Evolutionary conservation across 1,140 invertebrate species (phyloP).

Genomic region (Ceratina calcarata): DNA sequence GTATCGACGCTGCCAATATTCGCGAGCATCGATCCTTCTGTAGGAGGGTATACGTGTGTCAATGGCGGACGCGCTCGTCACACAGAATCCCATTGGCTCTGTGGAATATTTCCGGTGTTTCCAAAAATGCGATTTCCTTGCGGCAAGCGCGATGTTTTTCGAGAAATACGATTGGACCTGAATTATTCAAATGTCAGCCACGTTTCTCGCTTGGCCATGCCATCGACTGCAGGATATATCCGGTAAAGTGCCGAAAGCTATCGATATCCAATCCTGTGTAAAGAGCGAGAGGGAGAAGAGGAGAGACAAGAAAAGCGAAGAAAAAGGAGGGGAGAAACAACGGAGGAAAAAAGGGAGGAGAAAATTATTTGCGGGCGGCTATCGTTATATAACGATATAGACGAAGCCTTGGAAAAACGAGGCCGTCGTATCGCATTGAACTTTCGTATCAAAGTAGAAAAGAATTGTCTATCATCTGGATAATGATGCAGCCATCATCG

Average conservation of each 20-base stretch:
- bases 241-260: conserved; percentile 55
- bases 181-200: conserved; percentile 57
- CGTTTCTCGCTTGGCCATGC: conserved; percentile 30
- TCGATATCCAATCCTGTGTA: conserved; percentile 43
- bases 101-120: conserved; percentile 51
- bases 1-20: conserved; percentile 38
- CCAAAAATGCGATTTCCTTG: conserved; percentile 57
- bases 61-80: not conserved
- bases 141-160: not conserved
- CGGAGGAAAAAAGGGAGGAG: not conserved
- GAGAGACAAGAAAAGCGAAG: not conserved
- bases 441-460: conserved; percentile 36
- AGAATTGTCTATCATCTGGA: conserved; percentile 30
- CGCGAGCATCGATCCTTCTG: too few relatives aligned
- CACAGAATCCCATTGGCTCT: conserved; percentile 18
- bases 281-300: conserved; percentile 5
- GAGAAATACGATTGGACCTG: conserved; percentile 24
- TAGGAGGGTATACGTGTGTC: not conserved
- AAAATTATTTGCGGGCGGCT: conserved; percentile 26
- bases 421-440: conserved; percentile 32
- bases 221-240: conserved; percentile 25
- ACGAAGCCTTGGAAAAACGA: not conserved
- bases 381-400: conserved; percentile 7
- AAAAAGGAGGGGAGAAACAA: not conserved
- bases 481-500: conserved; percentile 33